phyloP scores from a whole-genome alignment of 1,140 invertebrate species.

The Gonioctena quinquepunctata region DNA sequence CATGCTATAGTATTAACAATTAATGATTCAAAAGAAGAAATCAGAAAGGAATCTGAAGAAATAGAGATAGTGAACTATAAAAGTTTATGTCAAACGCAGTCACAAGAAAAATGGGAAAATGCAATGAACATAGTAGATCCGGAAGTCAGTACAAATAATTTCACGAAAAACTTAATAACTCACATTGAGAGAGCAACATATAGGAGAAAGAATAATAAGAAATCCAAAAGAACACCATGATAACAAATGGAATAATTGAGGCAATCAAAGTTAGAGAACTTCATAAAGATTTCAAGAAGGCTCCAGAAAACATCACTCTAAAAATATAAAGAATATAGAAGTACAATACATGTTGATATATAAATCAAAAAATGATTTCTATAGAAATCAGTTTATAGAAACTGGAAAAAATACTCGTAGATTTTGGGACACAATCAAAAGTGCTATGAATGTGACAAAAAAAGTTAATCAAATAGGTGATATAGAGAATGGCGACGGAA shows the following conservation, averaged over 20 bases:
- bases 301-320: neutral
- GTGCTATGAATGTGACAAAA: neutral
- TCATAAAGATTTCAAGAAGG: neutral
- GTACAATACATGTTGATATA: neutral
- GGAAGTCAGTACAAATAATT: neutral
- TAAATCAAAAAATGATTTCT: neutral
- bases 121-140: neutral
- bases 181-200: neutral
- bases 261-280: neutral
- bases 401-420: neutral
- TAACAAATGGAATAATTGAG: neutral
- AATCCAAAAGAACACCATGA: neutral
- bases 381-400: neutral
- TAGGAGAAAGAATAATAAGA: neutral
- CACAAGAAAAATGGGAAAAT: neutral
- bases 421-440: neutral
- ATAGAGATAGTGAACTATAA: neutral
- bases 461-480: neutral
- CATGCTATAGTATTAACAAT: neutral
- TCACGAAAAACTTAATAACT: neutral
- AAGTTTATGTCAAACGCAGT: neutral
- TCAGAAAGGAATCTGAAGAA: neutral
- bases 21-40: neutral
- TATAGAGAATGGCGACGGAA: neutral
- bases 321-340: no score